These are phyloP conservation scores for Rissa tridactyla DNA, from an alignment of 2,113 vertebrate species.

Conservation along the genomic window DNA sequence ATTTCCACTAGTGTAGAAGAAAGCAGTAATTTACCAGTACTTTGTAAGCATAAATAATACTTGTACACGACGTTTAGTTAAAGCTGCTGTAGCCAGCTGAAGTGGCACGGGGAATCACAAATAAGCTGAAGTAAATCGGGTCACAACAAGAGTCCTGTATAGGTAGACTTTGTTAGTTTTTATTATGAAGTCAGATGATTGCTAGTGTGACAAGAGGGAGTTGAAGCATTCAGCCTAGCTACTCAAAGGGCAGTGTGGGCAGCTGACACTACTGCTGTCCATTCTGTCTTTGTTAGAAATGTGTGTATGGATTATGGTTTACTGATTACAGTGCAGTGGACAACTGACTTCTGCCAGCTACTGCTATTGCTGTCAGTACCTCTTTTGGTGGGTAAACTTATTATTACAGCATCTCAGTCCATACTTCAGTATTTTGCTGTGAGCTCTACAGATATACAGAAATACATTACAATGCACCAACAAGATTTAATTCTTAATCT, in stretches of 20 bases:
- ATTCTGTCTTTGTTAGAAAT: not conserved
- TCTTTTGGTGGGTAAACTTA: not conserved
- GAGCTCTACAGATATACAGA: not conserved
- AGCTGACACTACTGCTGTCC: not conserved
- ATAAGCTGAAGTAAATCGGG: not conserved
- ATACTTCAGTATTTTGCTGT: not conserved
- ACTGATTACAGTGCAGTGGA: not conserved
- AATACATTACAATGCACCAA: not conserved
- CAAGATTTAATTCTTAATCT: not conserved
- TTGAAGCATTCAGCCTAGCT: not conserved
- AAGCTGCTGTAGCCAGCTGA: not conserved
- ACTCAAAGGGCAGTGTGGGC: not conserved
- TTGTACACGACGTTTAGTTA: not conserved
- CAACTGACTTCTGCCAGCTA: not conserved
- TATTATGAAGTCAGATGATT: not conserved
- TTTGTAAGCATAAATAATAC: not conserved
- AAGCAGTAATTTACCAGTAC: not conserved
- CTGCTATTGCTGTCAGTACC: not conserved
- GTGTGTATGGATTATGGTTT: not conserved
- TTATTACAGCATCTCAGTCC: not conserved
- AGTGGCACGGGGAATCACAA: not conserved
- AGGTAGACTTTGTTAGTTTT: not conserved
- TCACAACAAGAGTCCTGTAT: not conserved
- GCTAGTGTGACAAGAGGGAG: not conserved
- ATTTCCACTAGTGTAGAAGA: not conserved